phyloP scores from a whole-genome alignment of 1,140 invertebrate species.

The Zaprionus kolodkinae region DNA sequence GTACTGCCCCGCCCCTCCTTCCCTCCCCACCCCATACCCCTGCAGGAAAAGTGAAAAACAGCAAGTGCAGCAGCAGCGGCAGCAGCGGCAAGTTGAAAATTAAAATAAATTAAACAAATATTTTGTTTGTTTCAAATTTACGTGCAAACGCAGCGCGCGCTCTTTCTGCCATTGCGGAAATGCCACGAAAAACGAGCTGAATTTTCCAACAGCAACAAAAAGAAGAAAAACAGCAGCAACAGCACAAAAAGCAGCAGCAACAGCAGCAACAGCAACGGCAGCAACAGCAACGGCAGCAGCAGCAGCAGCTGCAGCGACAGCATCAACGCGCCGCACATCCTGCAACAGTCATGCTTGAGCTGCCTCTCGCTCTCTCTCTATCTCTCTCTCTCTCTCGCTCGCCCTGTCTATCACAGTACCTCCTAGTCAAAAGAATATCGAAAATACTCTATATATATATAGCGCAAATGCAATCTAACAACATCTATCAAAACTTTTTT shows the following conservation, averaged over 20 bases:
- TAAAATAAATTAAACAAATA: slow-evolving; percentile 82
- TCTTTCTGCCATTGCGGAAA: slow-evolving; percentile 62
- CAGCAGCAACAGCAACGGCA: not conserved
- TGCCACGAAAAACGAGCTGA: slow-evolving; percentile 42
- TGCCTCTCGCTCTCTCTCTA: not conserved
- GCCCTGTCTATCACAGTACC: too few species aligned
- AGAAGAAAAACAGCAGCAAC: not conserved
- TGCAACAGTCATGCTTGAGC: not conserved
- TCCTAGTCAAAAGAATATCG: too few species aligned
- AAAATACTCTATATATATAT: too few species aligned
- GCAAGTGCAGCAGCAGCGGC: slow-evolving; percentile 42
- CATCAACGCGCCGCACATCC: slow-evolving; percentile 4
- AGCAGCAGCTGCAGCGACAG: not conserved
- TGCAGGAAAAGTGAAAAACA: not conserved
- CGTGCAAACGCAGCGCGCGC: slow-evolving; percentile 59
- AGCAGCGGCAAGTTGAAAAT: slow-evolving; percentile 67
- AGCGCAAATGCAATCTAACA: too few species aligned
- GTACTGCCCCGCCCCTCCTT: slow-evolving; percentile 5
- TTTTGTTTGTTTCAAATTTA: slow-evolving; percentile 80
- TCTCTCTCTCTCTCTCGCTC: not conserved
- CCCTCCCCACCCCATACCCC: not conserved
- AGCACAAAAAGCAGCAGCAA: not conserved
- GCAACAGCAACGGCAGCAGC: not conserved
- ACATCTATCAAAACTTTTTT: too few species aligned
- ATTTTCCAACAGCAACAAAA: slow-evolving; percentile 20